A percentile compares a stretch with the other conserved stretches of the same genome.
These are phyloP conservation scores for Odontamblyopus lacepedii DNA, from an alignment of 2,797 vertebrate genomes.

Conservation along the genomic window DNA sequence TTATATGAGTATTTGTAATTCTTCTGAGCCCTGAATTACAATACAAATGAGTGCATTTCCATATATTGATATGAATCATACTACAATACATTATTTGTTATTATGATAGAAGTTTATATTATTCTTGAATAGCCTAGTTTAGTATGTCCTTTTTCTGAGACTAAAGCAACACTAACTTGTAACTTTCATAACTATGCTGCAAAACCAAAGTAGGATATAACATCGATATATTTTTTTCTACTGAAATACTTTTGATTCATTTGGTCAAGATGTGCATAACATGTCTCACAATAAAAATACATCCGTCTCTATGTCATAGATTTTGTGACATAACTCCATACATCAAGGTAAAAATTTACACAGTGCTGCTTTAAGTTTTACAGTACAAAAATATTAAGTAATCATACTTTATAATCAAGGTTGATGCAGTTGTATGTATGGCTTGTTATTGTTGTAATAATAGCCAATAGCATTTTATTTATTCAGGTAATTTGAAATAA, in stretches of 20 bases:
- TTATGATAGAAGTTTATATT: neutral
- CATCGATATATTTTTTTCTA: neutral
- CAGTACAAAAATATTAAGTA: slow-evolving; percentile 20
- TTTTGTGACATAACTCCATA: neutral
- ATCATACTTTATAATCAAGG: too few relatives aligned
- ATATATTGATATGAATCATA: neutral
- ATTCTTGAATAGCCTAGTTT: neutral
- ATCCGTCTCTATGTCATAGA: neutral
- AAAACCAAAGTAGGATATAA: neutral
- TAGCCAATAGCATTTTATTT: slow-evolving; percentile 7
- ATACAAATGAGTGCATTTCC: neutral
- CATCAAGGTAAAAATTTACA: neutral
- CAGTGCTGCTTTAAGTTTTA: slow-evolving; percentile 17
- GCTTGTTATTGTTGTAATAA: neutral
- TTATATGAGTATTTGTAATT: neutral
- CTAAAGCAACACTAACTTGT: slow-evolving; percentile 2
- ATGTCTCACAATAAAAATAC: neutral
- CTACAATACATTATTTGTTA: neutral
- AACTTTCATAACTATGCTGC: neutral
- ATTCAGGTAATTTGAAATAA: slow-evolving; percentile 1
- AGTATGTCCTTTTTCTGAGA: neutral
- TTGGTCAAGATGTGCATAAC: too few relatives aligned
- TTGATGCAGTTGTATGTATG: too few relatives aligned
- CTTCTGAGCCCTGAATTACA: neutral
- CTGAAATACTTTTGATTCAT: neutral